Evolutionary conservation across 2,888 invertebrate genomes (phyloP).

Genomic region (Seira sanloemensis): DNA sequence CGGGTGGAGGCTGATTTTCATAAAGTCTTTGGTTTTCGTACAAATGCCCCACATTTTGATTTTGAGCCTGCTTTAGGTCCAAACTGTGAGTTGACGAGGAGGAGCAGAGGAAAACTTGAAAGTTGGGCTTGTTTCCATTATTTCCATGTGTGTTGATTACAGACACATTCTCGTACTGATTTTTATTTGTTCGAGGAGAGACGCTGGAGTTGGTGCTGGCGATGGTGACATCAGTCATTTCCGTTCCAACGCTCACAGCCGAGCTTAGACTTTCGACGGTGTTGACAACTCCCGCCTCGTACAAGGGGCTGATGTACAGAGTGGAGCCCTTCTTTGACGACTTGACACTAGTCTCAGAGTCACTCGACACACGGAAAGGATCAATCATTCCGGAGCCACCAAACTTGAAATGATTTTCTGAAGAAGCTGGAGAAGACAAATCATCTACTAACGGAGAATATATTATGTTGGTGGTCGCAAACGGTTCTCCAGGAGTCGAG

Average conservation of each 20-base stretch:
- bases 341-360: slow-evolving; percentile 18
- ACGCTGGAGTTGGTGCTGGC: background rate
- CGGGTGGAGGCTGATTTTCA: slow-evolving; percentile 64
- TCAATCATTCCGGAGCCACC: background rate
- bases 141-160: slow-evolving; percentile 27
- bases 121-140: background rate
- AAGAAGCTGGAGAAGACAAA: slow-evolving; percentile 64
- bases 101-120: slow-evolving; percentile 47
- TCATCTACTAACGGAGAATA: slow-evolving; percentile 73
- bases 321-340: slow-evolving; percentile 33
- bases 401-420: slow-evolving; percentile 49
- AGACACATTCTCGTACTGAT: slow-evolving; percentile 60
- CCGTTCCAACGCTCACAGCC: slow-evolving; percentile 19
- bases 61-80: background rate
- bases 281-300: slow-evolving; percentile 67
- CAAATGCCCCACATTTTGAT: slow-evolving; percentile 44
- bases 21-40: slow-evolving; percentile 70
- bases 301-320: slow-evolving; percentile 70
- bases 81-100: slow-evolving; percentile 37
- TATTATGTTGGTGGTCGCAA: slow-evolving; percentile 70
- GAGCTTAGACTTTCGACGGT: slow-evolving; percentile 35
- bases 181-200: slow-evolving; percentile 25
- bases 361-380: slow-evolving; percentile 54
- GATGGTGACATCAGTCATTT: slow-evolving; percentile 39
- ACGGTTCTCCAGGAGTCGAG: slow-evolving; percentile 70